Conservation (phyloP, 2,113 vertebrate species). For the Centrocercus urophasianus region DNA sequence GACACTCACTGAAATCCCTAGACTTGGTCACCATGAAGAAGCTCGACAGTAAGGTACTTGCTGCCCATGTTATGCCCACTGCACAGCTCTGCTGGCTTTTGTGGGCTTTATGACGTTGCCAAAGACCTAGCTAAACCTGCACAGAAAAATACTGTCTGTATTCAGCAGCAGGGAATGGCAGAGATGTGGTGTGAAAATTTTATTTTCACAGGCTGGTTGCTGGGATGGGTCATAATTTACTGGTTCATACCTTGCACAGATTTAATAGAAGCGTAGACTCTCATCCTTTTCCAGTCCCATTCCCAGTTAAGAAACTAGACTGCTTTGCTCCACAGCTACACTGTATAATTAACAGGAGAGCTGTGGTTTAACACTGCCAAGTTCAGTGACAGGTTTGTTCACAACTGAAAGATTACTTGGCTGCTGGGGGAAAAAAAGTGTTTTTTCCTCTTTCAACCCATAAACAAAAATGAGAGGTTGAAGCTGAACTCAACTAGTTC, state of each 20-base stretch:
- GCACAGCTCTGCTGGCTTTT: rapidly evolving
- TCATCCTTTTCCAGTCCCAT: not conserved
- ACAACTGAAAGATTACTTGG: not conserved
- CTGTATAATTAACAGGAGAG: not conserved
- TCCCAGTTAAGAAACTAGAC: not conserved
- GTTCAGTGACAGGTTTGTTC: not conserved
- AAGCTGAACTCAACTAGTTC: not conserved
- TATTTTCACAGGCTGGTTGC: not conserved
- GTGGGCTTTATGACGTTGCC: not conserved
- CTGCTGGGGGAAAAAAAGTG: not conserved
- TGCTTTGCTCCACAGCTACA: not conserved
- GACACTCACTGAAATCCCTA: conserved; percentile 84
- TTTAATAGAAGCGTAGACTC: not conserved
- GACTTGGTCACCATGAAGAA: conserved; percentile 89
- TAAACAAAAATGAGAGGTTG: not conserved
- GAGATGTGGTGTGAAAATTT: not conserved
- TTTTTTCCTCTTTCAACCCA: not conserved
- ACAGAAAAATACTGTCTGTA: not conserved
- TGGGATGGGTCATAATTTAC: not conserved
- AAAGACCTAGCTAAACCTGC: not conserved
- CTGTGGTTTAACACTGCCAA: not conserved
- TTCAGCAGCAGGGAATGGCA: not conserved
- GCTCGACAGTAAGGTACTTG: conserved; percentile 85
- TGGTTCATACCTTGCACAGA: not conserved
- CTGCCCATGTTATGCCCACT: not conserved